Evolutionary conservation across 2,113 vertebrate genomes (phyloP).

Genomic region (Solea solea): DNA sequence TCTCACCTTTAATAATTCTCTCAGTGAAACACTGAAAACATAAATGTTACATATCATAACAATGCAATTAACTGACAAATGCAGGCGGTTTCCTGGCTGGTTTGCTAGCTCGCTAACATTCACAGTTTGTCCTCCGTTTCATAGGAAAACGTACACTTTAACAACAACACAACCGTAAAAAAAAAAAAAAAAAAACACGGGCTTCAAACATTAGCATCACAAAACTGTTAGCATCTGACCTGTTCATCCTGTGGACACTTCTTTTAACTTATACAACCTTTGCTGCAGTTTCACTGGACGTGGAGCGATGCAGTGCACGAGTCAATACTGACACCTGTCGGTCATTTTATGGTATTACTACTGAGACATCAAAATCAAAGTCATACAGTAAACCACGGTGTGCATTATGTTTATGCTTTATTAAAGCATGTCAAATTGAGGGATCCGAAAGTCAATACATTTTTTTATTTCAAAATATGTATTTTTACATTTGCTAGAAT

Average conservation of each 20-base stretch:
- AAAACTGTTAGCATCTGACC: not conserved
- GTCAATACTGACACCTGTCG: constrained; percentile 7
- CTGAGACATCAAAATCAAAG: not conserved
- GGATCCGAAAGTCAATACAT: too few species aligned
- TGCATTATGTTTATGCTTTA: too few species aligned
- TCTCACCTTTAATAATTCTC: too few species aligned
- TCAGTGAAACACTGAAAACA: not conserved
- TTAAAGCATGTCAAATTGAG: too few species aligned
- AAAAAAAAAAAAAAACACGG: not conserved
- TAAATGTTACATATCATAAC: not conserved
- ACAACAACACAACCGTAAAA: not conserved
- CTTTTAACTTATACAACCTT: not conserved
- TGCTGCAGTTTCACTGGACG: not conserved
- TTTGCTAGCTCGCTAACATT: not conserved
- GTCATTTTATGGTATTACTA: not conserved
- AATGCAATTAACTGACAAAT: not conserved
- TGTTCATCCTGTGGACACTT: not conserved
- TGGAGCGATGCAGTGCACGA: not conserved
- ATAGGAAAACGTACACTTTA: not conserved
- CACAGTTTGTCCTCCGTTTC: not conserved
- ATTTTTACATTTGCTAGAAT: too few species aligned
- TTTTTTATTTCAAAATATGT: too few species aligned
- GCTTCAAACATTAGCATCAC: not conserved
- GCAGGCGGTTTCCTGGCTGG: not conserved
- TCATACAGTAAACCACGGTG: too few species aligned